Conservation (phyloP, 2,113 vertebrate species). For the Irena cyanogastra region DNA sequence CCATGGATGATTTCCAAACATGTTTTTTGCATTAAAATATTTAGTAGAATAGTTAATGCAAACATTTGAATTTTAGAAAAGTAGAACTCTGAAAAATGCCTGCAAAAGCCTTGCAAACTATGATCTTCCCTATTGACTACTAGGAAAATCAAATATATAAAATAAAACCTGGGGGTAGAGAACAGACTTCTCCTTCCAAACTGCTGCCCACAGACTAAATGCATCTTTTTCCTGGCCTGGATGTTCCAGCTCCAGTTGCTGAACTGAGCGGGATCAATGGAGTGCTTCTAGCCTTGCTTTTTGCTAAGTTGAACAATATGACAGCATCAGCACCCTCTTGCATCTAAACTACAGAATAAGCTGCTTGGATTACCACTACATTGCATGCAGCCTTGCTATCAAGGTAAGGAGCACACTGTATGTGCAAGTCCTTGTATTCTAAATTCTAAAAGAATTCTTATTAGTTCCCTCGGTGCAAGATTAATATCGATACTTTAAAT, state of each 20-base stretch:
- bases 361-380: not conserved
- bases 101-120: not conserved
- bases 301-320: not conserved
- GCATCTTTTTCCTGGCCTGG: not conserved
- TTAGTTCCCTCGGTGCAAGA: not conserved
- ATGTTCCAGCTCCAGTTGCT: not conserved
- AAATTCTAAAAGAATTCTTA: not conserved
- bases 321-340: not conserved
- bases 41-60: not conserved
- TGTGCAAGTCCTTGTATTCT: not conserved
- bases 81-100: not conserved
- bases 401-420: not conserved
- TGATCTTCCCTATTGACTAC: not conserved
- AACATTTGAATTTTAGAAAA: not conserved
- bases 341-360: not conserved
- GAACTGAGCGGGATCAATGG: rapidly evolving
- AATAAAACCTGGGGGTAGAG: not conserved
- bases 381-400: not conserved
- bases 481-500: not conserved
- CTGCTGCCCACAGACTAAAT: not conserved
- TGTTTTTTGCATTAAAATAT: not conserved
- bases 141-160: not conserved
- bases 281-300: not conserved
- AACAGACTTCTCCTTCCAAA: not conserved
- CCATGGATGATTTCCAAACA: not conserved